A percentile compares a stretch with the other conserved stretches of the same genome.
phyloP scores from a whole-genome alignment of 2,888 invertebrate genomes.

The Melanotus villosus region DNA sequence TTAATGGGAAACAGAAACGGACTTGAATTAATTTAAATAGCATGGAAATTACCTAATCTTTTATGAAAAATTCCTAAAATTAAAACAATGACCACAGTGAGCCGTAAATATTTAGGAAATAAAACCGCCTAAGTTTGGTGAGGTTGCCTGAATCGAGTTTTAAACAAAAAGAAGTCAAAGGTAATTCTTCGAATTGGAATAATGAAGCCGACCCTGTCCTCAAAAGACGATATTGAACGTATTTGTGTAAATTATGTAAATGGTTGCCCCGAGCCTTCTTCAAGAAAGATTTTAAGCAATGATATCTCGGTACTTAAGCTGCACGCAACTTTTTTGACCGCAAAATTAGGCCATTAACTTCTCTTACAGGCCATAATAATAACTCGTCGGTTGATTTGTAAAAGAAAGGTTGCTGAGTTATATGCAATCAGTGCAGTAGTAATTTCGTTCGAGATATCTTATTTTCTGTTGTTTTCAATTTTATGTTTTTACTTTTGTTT shows the following conservation, averaged over 20 bases:
- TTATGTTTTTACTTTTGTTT: conserved; percentile 4
- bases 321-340: conserved; percentile 39
- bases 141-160: no score
- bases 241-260: conserved; percentile 36
- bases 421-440: conserved; percentile 38
- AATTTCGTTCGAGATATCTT: conserved; percentile 38
- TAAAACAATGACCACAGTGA: no score
- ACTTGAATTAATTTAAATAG: no score
- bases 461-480: conserved; percentile 32
- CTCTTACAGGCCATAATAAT: conserved; percentile 39
- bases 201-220: conserved; percentile 8
- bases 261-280: conserved; percentile 31
- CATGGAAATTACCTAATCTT: no score
- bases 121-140: no score
- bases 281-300: conserved; percentile 36
- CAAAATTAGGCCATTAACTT: conserved; percentile 45
- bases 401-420: conserved; percentile 40
- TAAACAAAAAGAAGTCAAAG: no score
- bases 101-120: no score
- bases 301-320: conserved; percentile 42
- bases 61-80: no score
- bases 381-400: conserved; percentile 44
- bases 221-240: conserved; percentile 22
- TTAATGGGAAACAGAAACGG: no score
- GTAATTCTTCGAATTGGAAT: no score